phyloP scores from a whole-genome alignment of 2,113 vertebrate species.

The Psilopsiagon aurifrons region DNA sequence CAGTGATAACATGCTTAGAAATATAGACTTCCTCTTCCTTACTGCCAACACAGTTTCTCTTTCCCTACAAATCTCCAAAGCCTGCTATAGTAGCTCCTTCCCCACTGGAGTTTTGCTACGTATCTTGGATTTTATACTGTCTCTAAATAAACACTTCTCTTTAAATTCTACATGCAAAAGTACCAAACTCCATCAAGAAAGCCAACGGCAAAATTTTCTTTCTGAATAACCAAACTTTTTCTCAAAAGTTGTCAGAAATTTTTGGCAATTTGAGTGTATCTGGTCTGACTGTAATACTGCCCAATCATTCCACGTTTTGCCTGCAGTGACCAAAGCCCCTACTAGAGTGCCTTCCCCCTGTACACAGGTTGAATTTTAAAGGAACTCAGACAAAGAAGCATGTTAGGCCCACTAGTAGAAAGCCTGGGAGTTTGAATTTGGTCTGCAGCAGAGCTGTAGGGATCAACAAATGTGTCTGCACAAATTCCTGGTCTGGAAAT shows the following conservation, averaged over 20 bases:
- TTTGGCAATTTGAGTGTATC: background rate
- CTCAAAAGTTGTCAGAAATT: background rate
- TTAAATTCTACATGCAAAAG: background rate
- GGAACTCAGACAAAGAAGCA: background rate
- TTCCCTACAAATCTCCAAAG: background rate
- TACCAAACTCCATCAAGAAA: background rate
- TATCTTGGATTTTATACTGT: background rate
- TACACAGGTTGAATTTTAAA: background rate
- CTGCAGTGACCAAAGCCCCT: background rate
- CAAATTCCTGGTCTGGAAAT: background rate
- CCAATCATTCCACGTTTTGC: background rate
- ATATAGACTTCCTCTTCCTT: background rate
- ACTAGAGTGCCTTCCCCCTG: background rate
- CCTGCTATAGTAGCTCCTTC: accelerated
- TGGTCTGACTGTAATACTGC: background rate
- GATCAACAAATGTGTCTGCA: background rate
- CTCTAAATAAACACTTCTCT: background rate
- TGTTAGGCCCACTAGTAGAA: background rate
- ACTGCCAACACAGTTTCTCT: background rate
- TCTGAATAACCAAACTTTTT: background rate
- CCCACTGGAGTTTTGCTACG: background rate
- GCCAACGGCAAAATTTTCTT: background rate
- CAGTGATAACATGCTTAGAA: background rate
- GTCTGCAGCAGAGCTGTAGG: background rate
- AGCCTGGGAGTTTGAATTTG: background rate